These are phyloP conservation scores for Mormyrops boulengeri DNA, from an alignment of 2,797 vertebrate genomes.

Conservation along the genomic window DNA sequence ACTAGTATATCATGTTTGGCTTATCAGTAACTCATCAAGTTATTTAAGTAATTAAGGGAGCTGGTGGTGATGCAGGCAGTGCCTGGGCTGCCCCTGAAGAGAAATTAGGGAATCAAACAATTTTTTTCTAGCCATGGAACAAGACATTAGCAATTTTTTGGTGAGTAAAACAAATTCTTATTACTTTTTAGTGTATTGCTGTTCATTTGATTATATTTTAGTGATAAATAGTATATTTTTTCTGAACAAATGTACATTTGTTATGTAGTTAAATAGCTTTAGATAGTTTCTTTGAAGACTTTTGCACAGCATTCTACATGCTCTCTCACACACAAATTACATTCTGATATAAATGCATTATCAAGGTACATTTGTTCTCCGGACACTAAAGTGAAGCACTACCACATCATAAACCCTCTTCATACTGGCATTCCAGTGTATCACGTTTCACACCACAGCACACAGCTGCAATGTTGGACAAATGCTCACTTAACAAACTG, in stretches of 20 bases:
- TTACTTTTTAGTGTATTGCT: not conserved
- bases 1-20: not conserved
- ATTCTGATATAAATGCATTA: not conserved
- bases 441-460: not conserved
- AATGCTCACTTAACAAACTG: not conserved
- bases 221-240: not conserved
- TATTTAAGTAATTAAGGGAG: not conserved
- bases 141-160: not conserved
- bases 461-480: not conserved
- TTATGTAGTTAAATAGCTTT: not conserved
- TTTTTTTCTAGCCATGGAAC: not conserved
- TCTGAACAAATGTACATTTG: not conserved
- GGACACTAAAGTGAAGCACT: not conserved
- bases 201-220: not conserved
- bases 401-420: not conserved
- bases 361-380: not conserved
- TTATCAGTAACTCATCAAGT: not conserved
- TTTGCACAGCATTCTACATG: not conserved
- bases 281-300: not conserved
- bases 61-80: not conserved
- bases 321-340: not conserved
- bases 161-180: not conserved
- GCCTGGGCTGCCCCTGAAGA: not conserved
- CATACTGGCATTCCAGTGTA: not conserved
- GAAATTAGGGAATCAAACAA: not conserved